Percentiles rank a stretch among this genome's conserved stretches.
These are phyloP conservation scores for Octodonta nipae DNA, from an alignment of 2,888 invertebrate genomes.

Conservation along the genomic window DNA sequence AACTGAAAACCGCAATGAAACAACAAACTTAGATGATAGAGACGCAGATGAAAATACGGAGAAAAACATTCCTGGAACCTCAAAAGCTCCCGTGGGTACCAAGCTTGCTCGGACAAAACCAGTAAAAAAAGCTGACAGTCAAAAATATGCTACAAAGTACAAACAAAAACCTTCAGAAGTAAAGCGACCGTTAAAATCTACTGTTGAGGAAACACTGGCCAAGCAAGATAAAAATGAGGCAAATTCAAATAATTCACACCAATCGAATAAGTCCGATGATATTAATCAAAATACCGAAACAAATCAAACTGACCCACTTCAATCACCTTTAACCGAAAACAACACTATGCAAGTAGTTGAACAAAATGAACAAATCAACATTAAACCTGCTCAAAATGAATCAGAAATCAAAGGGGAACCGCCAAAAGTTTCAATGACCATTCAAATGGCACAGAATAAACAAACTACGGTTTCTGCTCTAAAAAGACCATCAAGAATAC, in stretches of 20 bases:
- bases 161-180: constrained; percentile 11
- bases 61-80: background rate
- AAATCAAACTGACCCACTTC: too few species aligned
- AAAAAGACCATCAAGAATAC: constrained; percentile 30
- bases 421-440: constrained; percentile 24
- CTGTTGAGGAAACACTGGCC: constrained; percentile 8
- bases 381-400: background rate
- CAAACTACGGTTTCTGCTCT: constrained; percentile 21
- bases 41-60: constrained; percentile 3
- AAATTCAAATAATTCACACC: background rate
- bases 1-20: constrained; percentile 5
- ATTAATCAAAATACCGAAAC: too few species aligned
- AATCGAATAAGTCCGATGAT: background rate
- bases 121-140: constrained; percentile 14
- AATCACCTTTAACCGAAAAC: too few species aligned
- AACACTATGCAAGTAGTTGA: background rate
- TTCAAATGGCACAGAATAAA: constrained; percentile 27
- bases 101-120: constrained; percentile 16
- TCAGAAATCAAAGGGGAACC: constrained; percentile 6
- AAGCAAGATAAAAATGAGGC: background rate
- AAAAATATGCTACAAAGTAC: constrained; percentile 16
- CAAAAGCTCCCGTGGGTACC: background rate
- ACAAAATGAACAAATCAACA: background rate
- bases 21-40: too few species aligned
- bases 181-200: background rate